These are phyloP conservation scores for Acleris emargana DNA, from an alignment of 2,888 invertebrate genomes.

Conservation along the genomic window DNA sequence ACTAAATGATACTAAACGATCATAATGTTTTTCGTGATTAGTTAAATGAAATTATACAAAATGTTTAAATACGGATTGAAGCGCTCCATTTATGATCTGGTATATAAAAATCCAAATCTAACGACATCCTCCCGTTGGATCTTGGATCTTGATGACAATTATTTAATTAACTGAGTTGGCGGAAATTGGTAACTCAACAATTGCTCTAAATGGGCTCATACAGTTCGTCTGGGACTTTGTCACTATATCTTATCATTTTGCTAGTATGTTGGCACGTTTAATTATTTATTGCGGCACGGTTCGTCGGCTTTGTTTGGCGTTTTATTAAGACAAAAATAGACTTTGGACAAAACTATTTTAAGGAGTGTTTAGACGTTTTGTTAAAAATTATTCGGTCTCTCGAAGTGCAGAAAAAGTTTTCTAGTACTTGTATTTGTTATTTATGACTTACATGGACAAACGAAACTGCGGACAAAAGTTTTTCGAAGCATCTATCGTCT, in stretches of 20 bases:
- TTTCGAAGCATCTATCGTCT: too few relatives aligned
- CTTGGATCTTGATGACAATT: slow-evolving; percentile 6
- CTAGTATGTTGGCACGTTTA: neutral
- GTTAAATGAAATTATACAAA: too few relatives aligned
- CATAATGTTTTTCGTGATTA: too few relatives aligned
- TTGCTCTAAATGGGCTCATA: slow-evolving; percentile 18
- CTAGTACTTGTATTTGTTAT: too few relatives aligned
- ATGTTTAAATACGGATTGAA: too few relatives aligned
- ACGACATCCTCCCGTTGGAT: too few relatives aligned
- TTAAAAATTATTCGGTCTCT: neutral
- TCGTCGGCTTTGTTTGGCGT: slow-evolving; percentile 3
- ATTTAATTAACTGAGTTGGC: slow-evolving; percentile 29
- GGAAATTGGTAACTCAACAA: slow-evolving; percentile 19
- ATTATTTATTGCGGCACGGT: slow-evolving; percentile 8
- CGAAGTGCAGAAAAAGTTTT: neutral
- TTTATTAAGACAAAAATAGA: slow-evolving; percentile 14
- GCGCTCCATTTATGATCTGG: too few relatives aligned
- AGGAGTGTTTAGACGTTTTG: neutral
- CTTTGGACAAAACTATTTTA: slow-evolving; percentile 8
- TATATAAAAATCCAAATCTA: too few relatives aligned
- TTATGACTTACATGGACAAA: too few relatives aligned
- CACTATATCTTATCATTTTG: neutral
- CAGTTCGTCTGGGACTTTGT: neutral
- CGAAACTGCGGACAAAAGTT: too few relatives aligned
- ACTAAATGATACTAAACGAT: too few relatives aligned